These are phyloP conservation scores for Stenoptilia bipunctidactyla DNA, from an alignment of 2,888 invertebrate species.

Conservation along the genomic window DNA sequence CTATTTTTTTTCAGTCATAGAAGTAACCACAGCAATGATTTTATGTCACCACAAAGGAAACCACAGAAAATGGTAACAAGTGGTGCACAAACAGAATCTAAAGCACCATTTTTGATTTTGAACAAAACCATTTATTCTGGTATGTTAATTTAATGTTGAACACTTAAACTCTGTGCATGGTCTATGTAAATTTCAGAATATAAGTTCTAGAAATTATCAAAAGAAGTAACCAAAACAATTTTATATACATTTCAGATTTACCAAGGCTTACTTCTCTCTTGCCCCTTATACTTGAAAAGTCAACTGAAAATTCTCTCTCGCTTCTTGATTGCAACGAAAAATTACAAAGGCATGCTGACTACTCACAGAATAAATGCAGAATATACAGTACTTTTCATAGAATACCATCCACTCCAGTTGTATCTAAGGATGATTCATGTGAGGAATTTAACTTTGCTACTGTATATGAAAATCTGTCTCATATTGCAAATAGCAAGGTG, in stretches of 20 bases:
- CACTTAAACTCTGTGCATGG: too few species aligned
- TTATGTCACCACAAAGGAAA: constrained; percentile 12
- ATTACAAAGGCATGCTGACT: constrained; percentile 30
- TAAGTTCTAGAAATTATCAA: too few species aligned
- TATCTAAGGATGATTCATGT: constrained; percentile 12
- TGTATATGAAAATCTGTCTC: constrained; percentile 34
- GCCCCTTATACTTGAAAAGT: constrained; percentile 32
- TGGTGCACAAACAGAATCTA: constrained; percentile 39
- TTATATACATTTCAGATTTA: constrained; percentile 28
- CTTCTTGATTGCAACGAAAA: constrained; percentile 47
- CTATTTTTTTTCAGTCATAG: constrained; percentile 26
- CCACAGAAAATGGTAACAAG: constrained; percentile 26
- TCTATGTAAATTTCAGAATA: too few species aligned
- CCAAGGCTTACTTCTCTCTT: constrained; percentile 26
- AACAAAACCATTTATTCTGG: constrained; percentile 25
- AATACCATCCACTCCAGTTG: constrained; percentile 24
- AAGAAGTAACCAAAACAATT: not conserved
- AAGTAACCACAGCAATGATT: constrained; percentile 25
- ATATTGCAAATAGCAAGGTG: constrained; percentile 18
- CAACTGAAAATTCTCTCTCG: constrained; percentile 26
- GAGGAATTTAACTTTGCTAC: constrained; percentile 16
- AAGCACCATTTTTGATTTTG: constrained; percentile 31
- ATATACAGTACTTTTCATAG: constrained; percentile 44
- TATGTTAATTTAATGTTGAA: constrained; percentile 12
- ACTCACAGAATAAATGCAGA: constrained; percentile 32